Percentiles rank a stretch among this genome's conserved stretches.
Conservation (phyloP, 37 sponge, comb jelly and placozoan genomes). For the Oscarella lobularis region DNA sequence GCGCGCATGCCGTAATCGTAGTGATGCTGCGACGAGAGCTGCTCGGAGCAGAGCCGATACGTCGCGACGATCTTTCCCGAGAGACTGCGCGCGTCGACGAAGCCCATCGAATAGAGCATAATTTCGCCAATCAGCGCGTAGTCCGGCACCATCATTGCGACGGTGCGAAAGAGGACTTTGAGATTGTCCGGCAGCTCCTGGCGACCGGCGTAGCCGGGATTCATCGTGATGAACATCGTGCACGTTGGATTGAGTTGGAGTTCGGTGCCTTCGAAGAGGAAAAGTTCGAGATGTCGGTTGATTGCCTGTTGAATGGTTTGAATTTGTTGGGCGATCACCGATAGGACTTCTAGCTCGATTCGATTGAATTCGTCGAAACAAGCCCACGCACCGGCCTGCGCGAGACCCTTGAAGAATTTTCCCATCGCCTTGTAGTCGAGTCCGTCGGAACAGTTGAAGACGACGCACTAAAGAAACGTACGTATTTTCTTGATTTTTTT, state of each 20-base stretch:
- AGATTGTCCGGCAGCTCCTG: constrained; percentile 95
- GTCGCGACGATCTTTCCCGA: constrained; percentile 94
- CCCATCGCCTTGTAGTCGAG: constrained; percentile 99
- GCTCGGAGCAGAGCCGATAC: constrained; percentile 91
- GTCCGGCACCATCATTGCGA: constrained; percentile 99
- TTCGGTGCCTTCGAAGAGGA: constrained; percentile 93
- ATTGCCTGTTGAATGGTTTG: constrained; percentile 85
- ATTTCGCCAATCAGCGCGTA: constrained; percentile 98
- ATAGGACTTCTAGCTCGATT: constrained; percentile 87
- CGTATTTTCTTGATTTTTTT: background rate
- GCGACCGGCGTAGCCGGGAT: constrained; percentile 97
- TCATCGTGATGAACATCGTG: constrained; percentile 97
- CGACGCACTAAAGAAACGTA: constrained; percentile 60
- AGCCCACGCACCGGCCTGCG: constrained; percentile 99
- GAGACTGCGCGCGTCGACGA: constrained; percentile 86
- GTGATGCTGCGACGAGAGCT: constrained; percentile 97
- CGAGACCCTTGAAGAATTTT: constrained; percentile 96
- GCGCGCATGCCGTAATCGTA: constrained; percentile 99
- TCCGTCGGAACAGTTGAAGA: constrained; percentile 99
- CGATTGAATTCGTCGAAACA: constrained; percentile 99
- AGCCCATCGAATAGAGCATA: constrained; percentile 97
- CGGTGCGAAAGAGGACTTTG: constrained; percentile 91
- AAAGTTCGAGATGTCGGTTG: constrained; percentile 39
- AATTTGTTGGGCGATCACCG: constrained; percentile 98
- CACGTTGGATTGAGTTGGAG: constrained; percentile 83